Evolutionary conservation across 1,140 invertebrate genomes (phyloP), one percentile per base, ranked within the genome.

Genomic region (Meloidogyne floridensis): DNA sequence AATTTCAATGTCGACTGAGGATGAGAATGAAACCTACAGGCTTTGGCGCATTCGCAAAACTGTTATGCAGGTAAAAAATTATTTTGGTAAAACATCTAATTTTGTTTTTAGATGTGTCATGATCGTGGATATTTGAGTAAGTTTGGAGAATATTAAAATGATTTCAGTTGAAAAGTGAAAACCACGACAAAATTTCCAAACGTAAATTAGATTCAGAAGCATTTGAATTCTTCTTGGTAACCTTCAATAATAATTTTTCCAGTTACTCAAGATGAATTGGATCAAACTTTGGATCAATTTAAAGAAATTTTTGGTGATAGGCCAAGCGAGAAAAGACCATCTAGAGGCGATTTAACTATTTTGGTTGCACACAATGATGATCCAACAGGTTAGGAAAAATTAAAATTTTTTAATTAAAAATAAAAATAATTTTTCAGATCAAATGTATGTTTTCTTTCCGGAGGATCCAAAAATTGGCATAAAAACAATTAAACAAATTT

Each of bases 391-490:
- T 69, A n/a, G 32, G 32, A 2, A 32, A 32, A 32, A 69, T 76
- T 76, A 3, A 47, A 47, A 76, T 32, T 42, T 32, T 32, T 2
- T 32, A 32, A 32, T n/a, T n/a, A n/a, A n/a, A 42, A 54, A 42
- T 20, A 7, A 9, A 56, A 56, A 69, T 18, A 47, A 47, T 47
- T 47, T 90, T 91, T 32, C 85, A 85, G 97, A 99, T 92, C 97
- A 99, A 90, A 95, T 99, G 93, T 99, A 99, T 91, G 97, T 99
- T 0, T 99, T 99, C 89, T 99, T 99, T 88, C 97, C 97, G 0
- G 98, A 99, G 87, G 97, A 99, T 90, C 94, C 95, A 0, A 99
- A 99, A 93, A 97, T 99, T 90, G 96, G 97, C 69, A 98, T 98
- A 59, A 98, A 98, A 92, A 96, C 95, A 1, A 98, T 99, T 47